These are phyloP conservation scores for Leptinotarsa haldemani DNA, from an alignment of 2,888 invertebrate genomes.

Conservation along the genomic window DNA sequence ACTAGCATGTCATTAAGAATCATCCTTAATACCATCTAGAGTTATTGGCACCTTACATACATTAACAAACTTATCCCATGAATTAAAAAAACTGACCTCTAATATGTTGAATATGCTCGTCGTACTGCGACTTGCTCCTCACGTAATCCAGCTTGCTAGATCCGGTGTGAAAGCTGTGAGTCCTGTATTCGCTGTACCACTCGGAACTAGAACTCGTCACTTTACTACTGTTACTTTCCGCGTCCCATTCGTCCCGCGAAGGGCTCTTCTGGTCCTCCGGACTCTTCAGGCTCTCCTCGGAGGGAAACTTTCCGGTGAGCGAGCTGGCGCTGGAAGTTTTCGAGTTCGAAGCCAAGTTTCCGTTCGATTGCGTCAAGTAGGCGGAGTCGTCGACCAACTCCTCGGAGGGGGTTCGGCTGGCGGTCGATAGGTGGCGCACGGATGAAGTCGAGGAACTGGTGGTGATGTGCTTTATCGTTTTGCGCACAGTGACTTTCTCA, in stretches of 20 bases:
- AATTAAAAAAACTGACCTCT: conserved; percentile 73
- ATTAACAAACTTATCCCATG: background rate
- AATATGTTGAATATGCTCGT: conserved; percentile 86
- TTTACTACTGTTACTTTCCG: conserved; percentile 65
- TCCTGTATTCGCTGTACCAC: conserved; percentile 72
- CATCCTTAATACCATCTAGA: too few species aligned
- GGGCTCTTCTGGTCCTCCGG: conserved; percentile 23
- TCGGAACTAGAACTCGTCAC: conserved; percentile 65
- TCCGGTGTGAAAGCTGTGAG: conserved; percentile 74
- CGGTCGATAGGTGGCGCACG: conserved; percentile 47
- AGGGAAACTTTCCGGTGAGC: conserved; percentile 67
- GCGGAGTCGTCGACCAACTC: conserved; percentile 69
- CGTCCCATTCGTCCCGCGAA: conserved; percentile 62
- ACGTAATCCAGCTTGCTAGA: conserved; percentile 78
- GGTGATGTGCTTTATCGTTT: conserved; percentile 71
- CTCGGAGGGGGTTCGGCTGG: conserved; percentile 70
- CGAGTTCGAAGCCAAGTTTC: conserved; percentile 63
- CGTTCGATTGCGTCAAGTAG: conserved; percentile 69
- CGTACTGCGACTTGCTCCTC: conserved; percentile 85
- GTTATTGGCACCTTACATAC: too few species aligned
- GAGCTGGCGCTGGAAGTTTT: conserved; percentile 69
- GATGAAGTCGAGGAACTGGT: conserved; percentile 56
- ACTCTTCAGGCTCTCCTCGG: conserved; percentile 68
- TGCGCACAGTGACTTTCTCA: conserved; percentile 76
- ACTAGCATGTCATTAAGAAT: too few species aligned